Percentiles rank a stretch among this genome's conserved stretches.
Conservation (phyloP, 2,797 vertebrate genomes). For the Neomorphus geoffroyi region DNA sequence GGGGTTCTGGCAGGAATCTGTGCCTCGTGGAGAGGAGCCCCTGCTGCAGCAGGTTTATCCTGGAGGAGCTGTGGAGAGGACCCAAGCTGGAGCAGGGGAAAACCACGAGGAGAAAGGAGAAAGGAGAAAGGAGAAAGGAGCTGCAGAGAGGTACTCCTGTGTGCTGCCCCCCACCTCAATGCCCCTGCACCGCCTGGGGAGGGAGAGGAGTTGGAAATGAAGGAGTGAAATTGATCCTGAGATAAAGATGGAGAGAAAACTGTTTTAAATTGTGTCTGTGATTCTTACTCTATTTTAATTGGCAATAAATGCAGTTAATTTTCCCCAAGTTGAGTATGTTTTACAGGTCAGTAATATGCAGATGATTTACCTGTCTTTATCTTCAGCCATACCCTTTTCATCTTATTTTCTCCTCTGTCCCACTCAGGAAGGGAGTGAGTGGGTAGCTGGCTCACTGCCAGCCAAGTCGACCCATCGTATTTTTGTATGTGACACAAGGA, state of each 20-base stretch:
- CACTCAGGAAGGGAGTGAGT: background rate
- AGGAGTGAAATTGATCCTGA: background rate
- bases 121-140: background rate
- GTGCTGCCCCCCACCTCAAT: background rate
- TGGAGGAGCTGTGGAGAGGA: too few species aligned
- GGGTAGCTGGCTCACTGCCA: too few species aligned
- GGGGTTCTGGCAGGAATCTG: background rate
- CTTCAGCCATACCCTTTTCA: background rate
- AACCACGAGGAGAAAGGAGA: background rate
- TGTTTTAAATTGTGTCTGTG: accelerated
- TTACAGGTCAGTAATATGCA: background rate
- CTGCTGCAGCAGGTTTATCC: background rate
- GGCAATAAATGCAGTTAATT: background rate
- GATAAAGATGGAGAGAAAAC: accelerated
- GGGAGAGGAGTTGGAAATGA: background rate
- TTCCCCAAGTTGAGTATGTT: background rate
- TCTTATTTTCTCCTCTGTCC: background rate
- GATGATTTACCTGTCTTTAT: background rate
- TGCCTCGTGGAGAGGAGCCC: background rate
- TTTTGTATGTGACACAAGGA: accelerated
- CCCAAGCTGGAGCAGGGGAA: accelerated
- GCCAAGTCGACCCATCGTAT: accelerated
- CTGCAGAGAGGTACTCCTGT: accelerated
- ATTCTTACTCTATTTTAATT: background rate
- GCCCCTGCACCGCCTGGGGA: accelerated